Conservation (phyloP, 2,888 invertebrate genomes). For the Helobdella robusta region DNA sequence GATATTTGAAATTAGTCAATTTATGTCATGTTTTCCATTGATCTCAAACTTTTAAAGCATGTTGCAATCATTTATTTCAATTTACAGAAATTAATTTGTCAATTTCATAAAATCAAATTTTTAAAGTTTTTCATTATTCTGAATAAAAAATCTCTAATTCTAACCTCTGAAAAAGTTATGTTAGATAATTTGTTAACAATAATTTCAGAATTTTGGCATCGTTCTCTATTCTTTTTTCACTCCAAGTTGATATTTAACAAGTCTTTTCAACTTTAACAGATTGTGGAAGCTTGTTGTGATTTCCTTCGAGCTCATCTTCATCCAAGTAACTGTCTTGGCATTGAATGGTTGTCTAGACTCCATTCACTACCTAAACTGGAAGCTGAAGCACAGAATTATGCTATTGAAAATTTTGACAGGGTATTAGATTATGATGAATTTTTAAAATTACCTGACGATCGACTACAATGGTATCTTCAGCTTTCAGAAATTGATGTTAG, state of each 20-base stretch:
- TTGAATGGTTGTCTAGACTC: constrained; percentile 46
- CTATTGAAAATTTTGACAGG: constrained; percentile 45
- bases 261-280: constrained; percentile 9
- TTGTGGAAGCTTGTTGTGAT: constrained; percentile 38
- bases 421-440: constrained; percentile 47
- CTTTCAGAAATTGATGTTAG: constrained; percentile 46
- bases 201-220: too few species aligned
- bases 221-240: background rate
- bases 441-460: constrained; percentile 41
- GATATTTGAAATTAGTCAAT: too few species aligned
- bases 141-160: too few species aligned
- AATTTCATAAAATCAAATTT: background rate
- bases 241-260: background rate
- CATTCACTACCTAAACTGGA: constrained; percentile 44
- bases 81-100: background rate
- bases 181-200: too few species aligned
- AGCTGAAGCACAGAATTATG: constrained; percentile 41
- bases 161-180: too few species aligned
- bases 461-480: constrained; percentile 41
- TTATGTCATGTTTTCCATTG: too few species aligned
- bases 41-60: background rate
- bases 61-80: background rate
- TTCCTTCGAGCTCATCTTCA: constrained; percentile 46
- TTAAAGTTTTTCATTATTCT: constrained; percentile 25
- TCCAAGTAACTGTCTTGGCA: constrained; percentile 47